phyloP scores from a whole-genome alignment of 2,888 invertebrate genomes.

The Pelosia muscerda region DNA sequence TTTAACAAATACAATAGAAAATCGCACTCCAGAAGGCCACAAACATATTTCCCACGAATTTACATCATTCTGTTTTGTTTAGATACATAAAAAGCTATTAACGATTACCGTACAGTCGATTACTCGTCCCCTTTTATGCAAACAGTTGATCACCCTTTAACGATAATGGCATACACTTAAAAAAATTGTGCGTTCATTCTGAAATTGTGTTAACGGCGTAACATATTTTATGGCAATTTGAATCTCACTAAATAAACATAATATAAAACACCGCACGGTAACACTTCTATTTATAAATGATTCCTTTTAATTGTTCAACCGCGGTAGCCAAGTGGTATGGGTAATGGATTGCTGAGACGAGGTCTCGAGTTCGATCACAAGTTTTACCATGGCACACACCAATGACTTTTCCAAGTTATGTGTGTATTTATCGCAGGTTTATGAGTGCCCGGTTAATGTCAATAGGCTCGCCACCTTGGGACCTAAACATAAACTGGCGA shows the following conservation, averaged over 20 bases:
- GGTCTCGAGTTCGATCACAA: too few species aligned
- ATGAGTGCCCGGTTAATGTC: too few species aligned
- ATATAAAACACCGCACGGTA: too few species aligned
- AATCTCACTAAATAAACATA: background rate
- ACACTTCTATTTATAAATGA: too few species aligned
- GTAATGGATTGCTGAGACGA: too few species aligned
- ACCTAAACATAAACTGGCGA: too few species aligned
- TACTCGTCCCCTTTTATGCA: background rate
- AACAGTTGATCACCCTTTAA: background rate
- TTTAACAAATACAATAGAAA: background rate
- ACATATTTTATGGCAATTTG: background rate
- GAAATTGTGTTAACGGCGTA: background rate
- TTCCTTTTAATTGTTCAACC: too few species aligned
- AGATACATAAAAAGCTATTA: background rate
- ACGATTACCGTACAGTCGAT: background rate
- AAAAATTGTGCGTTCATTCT: background rate
- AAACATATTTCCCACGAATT: background rate
- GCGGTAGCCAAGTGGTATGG: too few species aligned
- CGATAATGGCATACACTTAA: constrained; percentile 3
- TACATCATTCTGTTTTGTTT: background rate
- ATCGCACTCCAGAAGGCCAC: background rate
- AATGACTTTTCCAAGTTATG: too few species aligned
- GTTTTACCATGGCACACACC: too few species aligned
- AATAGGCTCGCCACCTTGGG: too few species aligned
- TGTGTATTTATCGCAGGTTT: too few species aligned